These are phyloP conservation scores for Ondatra zibethicus DNA, from an alignment of 2,113 vertebrate genomes.

Conservation along the genomic window DNA sequence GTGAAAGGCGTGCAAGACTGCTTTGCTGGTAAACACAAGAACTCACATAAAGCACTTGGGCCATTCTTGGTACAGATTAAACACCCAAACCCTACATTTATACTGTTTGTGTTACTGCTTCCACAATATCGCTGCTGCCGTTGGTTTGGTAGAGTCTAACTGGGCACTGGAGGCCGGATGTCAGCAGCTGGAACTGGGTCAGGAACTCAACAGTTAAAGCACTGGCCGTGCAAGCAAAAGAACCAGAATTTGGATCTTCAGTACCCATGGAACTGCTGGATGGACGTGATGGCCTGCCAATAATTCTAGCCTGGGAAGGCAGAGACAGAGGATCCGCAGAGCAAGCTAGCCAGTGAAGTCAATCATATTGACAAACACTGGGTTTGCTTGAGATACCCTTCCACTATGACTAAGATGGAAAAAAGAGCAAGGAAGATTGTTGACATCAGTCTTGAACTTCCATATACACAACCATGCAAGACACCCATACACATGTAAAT, in stretches of 20 bases:
- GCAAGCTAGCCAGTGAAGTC: not conserved
- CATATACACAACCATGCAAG: not conserved
- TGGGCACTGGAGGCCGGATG: too few species aligned
- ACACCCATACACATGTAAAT: not conserved
- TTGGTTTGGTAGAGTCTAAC: not conserved
- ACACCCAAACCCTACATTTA: not conserved
- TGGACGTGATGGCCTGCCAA: not conserved
- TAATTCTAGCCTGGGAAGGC: not conserved
- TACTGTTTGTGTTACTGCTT: not conserved
- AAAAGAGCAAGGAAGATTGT: too few species aligned
- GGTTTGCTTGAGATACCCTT: not conserved
- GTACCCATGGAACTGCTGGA: not conserved
- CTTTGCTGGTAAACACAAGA: not conserved
- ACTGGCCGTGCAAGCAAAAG: not conserved
- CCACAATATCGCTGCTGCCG: too few species aligned
- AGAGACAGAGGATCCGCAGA: not conserved
- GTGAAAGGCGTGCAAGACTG: fast-evolving
- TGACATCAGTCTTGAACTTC: not conserved
- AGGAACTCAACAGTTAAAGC: not conserved
- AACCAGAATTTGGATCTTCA: not conserved
- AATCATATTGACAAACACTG: not conserved
- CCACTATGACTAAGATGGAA: not conserved
- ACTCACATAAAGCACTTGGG: not conserved
- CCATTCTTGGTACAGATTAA: not conserved
- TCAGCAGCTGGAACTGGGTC: not conserved